phyloP scores from a whole-genome alignment of 2,888 invertebrate species.

The Amaurobius ferox region DNA sequence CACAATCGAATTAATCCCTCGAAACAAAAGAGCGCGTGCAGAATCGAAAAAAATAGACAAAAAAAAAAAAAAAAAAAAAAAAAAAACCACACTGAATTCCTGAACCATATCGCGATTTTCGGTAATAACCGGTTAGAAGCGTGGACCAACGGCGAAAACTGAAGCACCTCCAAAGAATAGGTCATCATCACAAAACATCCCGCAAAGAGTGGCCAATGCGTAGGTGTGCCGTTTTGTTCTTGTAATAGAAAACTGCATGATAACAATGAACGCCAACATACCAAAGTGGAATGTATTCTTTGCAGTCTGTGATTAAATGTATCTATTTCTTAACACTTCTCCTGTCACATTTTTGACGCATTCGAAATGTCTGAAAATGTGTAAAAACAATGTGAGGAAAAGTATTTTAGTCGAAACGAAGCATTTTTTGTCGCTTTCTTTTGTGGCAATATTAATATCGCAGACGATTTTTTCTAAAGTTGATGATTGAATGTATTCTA shows the following conservation, averaged over 20 bases:
- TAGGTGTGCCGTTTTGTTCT: not conserved
- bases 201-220: not conserved
- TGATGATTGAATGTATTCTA: too few species aligned
- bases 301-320: too few species aligned
- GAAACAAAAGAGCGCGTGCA: not conserved
- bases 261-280: too few species aligned
- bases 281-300: too few species aligned
- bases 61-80: not conserved
- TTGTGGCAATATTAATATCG: too few species aligned
- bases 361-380: too few species aligned
- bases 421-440: too few species aligned
- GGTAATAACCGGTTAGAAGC: not conserved
- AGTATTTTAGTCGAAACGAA: too few species aligned
- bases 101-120: conserved; percentile 1
- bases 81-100: not conserved
- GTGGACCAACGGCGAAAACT: not conserved
- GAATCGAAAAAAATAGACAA: not conserved
- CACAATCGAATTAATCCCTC: not conserved
- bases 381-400: too few species aligned
- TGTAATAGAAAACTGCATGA: not conserved
- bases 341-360: too few species aligned
- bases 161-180: not conserved
- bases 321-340: too few species aligned
- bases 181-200: not conserved
- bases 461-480: too few species aligned